Evolutionary conservation across 2,113 vertebrate species (phyloP), one percentile per base, ranked within the genome.

Genomic region (Pandion haliaetus): DNA sequence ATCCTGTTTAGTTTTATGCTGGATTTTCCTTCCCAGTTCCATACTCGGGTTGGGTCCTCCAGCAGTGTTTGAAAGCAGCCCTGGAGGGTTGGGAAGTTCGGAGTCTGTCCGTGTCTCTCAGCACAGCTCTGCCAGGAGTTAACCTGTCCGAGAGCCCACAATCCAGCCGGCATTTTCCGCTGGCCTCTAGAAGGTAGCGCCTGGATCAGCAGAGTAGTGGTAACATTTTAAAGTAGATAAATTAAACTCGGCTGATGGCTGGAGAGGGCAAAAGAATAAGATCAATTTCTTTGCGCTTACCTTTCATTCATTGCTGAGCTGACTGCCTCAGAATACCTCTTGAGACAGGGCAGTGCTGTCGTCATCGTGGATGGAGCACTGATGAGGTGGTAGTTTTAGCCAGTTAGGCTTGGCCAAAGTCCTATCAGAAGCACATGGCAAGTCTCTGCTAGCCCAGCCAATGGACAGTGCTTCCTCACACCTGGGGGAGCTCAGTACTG

Each of bases 11-110:
- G 47, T 20, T 31, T 45, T 32, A 7, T 26, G 1, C 15, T 15
- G 13, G 34, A 3, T 14, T 29, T 34, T 73, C 32, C 21, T 42
- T 24, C 50, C 47, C 23, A 1, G 8, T 18, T 29, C 3, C 11
- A 21, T 6, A 1, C 2, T 12, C 1, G 1, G 9, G 32, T 1
- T 2, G 7, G 23, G 17, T 14, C 2, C 28, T 26, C 15, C 40
- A 2, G 73, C 79, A 38, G 69, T 5, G 31, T 29, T 34, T 14
- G 4, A 10, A 7, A 5, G 2, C 28, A 16, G 49, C 5, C 8
- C 12, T 0, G 26, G 36, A 7, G 61, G 25, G 55, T 8, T 5
- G 54, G 29, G 14, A 1, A 2, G 28, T 9, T 8, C 8, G 32
- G 34, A 31, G 36, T 42, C 52, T 17, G 63, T 4, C 14, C 0